phyloP scores from a whole-genome alignment of 2,797 vertebrate genomes.

The Amphiprion clarkii region DNA sequence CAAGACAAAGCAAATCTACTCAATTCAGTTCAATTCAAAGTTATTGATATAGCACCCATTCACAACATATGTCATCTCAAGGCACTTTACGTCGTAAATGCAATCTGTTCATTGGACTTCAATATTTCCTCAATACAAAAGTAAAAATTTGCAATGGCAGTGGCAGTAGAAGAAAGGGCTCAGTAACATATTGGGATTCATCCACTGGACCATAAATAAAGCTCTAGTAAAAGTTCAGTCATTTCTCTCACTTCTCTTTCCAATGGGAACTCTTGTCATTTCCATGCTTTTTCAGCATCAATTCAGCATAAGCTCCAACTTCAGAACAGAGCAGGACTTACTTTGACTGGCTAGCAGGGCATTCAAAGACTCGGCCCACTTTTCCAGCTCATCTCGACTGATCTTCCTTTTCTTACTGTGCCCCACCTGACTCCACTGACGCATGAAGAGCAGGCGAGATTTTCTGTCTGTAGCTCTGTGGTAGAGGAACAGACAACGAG shows the following conservation, averaged over 20 bases:
- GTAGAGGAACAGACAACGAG: constrained; percentile 1
- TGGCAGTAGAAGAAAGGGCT: not conserved
- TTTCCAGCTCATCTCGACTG: constrained; percentile 78
- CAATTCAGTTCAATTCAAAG: no score
- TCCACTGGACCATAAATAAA: not conserved
- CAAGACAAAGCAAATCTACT: no score
- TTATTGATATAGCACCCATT: no score
- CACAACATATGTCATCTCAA: no score
- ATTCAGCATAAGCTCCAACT: not conserved
- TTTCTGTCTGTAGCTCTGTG: constrained; percentile 74
- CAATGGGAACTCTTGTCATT: no score
- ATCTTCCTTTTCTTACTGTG: constrained; percentile 73
- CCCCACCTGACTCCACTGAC: constrained; percentile 86
- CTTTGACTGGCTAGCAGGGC: constrained; percentile 81
- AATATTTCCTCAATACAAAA: not conserved
- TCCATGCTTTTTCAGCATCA: no score
- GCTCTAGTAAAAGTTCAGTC: not conserved
- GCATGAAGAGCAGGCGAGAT: constrained; percentile 82
- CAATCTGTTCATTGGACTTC: not conserved
- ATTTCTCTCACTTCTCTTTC: no score
- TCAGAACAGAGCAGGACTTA: constrained; percentile 67
- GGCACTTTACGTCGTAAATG: no score
- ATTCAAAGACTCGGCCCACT: constrained; percentile 83
- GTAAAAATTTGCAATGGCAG: fast-evolving
- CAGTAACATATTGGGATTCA: not conserved